These are phyloP conservation scores for Scaptomyza parva DNA, from an alignment of 2,888 invertebrate genomes.

Conservation along the genomic window DNA sequence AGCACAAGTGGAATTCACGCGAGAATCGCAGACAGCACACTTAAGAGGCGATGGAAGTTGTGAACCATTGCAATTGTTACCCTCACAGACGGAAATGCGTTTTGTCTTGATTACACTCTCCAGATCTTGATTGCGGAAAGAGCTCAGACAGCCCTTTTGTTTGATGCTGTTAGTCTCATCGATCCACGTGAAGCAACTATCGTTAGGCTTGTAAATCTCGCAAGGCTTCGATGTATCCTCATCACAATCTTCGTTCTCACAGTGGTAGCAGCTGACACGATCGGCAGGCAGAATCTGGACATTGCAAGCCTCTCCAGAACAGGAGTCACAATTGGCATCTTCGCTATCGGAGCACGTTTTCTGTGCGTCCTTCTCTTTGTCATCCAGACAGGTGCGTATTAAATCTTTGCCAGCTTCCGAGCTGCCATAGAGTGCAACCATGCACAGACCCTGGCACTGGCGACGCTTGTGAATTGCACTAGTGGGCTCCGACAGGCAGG, in stretches of 20 bases:
- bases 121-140: constrained; percentile 73
- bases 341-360: constrained; percentile 49
- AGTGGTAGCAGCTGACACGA: constrained; percentile 73
- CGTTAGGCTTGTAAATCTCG: constrained; percentile 69
- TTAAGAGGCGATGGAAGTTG: constrained; percentile 45
- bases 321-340: constrained; percentile 67
- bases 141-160: constrained; percentile 79
- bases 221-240: constrained; percentile 60
- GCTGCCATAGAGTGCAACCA: constrained; percentile 79
- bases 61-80: constrained; percentile 74
- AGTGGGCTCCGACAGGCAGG: constrained; percentile 69
- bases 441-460: constrained; percentile 78
- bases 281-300: constrained; percentile 63
- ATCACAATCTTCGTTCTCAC: constrained; percentile 70
- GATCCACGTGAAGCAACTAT: constrained; percentile 76
- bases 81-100: constrained; percentile 74
- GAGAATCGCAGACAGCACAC: constrained; percentile 78
- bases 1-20: constrained; percentile 69
- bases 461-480: constrained; percentile 59
- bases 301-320: constrained; percentile 70
- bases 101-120: constrained; percentile 78
- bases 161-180: constrained; percentile 67
- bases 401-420: constrained; percentile 66
- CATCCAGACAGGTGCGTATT: constrained; percentile 80
- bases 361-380: constrained; percentile 79